phyloP scores from a whole-genome alignment of 2,113 vertebrate genomes.

The Odontesthes bonariensis region DNA sequence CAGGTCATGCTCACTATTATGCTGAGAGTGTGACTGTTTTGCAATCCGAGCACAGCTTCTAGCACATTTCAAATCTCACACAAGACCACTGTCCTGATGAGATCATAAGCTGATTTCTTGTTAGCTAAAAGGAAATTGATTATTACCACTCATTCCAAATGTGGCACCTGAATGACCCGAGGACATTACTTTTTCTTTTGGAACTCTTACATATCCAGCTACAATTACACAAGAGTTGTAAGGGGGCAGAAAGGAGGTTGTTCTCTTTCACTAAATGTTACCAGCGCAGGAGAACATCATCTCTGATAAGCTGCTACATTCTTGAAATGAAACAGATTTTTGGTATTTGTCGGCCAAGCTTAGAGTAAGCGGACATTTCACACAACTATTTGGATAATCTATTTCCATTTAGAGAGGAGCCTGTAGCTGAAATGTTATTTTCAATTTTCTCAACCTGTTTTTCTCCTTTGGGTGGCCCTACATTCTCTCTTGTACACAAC shows the following conservation, averaged over 20 bases:
- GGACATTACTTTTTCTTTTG: slow-evolving; percentile 44
- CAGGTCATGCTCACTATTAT: slow-evolving; percentile 41
- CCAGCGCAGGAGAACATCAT: slow-evolving; percentile 37
- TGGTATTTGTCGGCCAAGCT: slow-evolving; percentile 10
- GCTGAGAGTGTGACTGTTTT: slow-evolving; percentile 9
- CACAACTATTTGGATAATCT: background rate
- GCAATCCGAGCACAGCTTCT: slow-evolving; percentile 12
- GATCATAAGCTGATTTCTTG: slow-evolving; percentile 49
- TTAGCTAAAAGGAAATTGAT: slow-evolving; percentile 41
- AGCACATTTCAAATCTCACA: slow-evolving; percentile 32
- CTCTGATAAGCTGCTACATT: slow-evolving; percentile 35
- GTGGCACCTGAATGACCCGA: slow-evolving; percentile 38
- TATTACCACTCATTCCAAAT: slow-evolving; percentile 55
- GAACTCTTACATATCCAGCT: slow-evolving; percentile 43
- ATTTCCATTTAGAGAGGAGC: background rate
- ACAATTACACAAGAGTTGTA: slow-evolving; percentile 61
- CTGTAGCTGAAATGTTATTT: background rate
- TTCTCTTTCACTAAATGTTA: slow-evolving; percentile 30
- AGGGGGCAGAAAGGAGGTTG: slow-evolving; percentile 29
- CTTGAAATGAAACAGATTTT: slow-evolving; percentile 18
- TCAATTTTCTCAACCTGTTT: background rate
- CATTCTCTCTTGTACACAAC: slow-evolving; percentile 12
- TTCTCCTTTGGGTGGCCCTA: slow-evolving; percentile 20
- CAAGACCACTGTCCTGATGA: slow-evolving; percentile 32
- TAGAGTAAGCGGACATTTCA: too few species aligned